phyloP scores from a whole-genome alignment of 1,140 invertebrate genomes.

The Chymomyza costata region DNA sequence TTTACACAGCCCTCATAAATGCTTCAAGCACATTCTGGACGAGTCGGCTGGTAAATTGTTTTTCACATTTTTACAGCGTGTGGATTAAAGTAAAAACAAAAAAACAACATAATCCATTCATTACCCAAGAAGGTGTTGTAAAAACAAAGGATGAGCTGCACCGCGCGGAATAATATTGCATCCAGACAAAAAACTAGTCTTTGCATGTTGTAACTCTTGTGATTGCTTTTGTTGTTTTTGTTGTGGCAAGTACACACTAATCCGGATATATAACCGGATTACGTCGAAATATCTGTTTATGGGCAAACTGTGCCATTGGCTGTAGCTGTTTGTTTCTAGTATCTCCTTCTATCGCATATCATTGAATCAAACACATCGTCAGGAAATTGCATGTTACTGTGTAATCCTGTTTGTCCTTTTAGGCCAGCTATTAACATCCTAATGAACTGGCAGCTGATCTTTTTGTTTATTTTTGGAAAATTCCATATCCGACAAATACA shows the following conservation, averaged over 20 bases:
- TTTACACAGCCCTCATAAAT: neutral
- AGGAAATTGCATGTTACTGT: conserved; percentile 22
- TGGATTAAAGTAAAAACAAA: conserved; percentile 50
- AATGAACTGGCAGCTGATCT: conserved; percentile 58
- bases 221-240: neutral
- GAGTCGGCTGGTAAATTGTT: neutral
- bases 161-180: conserved; percentile 1
- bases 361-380: conserved; percentile 19
- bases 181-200: conserved; percentile 24
- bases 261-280: conserved; percentile 58
- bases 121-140: conserved; percentile 65
- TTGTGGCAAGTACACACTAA: conserved; percentile 31
- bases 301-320: conserved; percentile 25
- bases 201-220: no score
- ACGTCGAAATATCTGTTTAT: conserved; percentile 53
- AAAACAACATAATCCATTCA: conserved; percentile 53
- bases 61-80: neutral
- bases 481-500: no score
- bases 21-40: conserved; percentile 15
- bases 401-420: conserved; percentile 38
- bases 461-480: conserved; percentile 45
- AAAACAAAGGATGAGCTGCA: conserved; percentile 25
- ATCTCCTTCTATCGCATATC: conserved; percentile 8
- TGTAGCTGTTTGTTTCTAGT: no score
- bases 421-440: conserved; percentile 50